Percentiles rank a stretch among this genome's conserved stretches.
These are phyloP conservation scores for Pararge aegeria DNA, from an alignment of 1,140 invertebrate species.

Conservation along the genomic window DNA sequence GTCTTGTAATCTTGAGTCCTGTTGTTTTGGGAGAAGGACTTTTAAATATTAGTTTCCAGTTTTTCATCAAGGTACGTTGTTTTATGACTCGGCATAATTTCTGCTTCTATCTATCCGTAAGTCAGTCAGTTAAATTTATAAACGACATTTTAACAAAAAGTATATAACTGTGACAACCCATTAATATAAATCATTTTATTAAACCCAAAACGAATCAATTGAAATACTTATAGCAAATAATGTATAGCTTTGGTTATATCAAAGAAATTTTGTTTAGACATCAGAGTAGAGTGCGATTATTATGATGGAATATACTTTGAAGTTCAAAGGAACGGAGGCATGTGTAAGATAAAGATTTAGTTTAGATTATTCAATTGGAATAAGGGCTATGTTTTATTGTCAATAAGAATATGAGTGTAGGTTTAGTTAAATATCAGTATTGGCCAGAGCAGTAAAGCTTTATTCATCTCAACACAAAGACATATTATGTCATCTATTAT, in stretches of 20 bases:
- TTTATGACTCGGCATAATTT: too few relatives aligned
- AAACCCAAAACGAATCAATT: conserved; percentile 1
- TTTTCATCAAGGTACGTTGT: too few relatives aligned
- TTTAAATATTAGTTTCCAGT: too few relatives aligned
- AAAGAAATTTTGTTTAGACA: conserved; percentile 31
- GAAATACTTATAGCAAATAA: conserved; percentile 19
- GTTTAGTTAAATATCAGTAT: conserved; percentile 25
- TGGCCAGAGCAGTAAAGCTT: conserved; percentile 35
- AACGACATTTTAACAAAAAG: too few relatives aligned
- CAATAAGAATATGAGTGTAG: neutral
- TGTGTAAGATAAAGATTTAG: neutral
- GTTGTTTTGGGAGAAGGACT: too few relatives aligned
- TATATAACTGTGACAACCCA: too few relatives aligned
- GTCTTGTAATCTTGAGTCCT: too few relatives aligned
- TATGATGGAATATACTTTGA: conserved; percentile 40
- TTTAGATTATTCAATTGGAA: neutral
- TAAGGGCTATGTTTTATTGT: neutral
- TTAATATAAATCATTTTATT: conserved; percentile 5
- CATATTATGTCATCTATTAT: conserved; percentile 69
- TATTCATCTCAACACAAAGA: conserved; percentile 55
- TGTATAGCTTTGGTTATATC: conserved; percentile 24
- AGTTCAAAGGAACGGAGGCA: conserved; percentile 39
- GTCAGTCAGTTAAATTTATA: too few relatives aligned
- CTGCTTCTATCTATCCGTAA: too few relatives aligned
- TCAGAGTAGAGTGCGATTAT: conserved; percentile 36